A percentile compares a stretch with the other conserved stretches of the same genome.
These are phyloP conservation scores for Oreocharis arfaki DNA, from an alignment of 2,113 vertebrate genomes.

Conservation along the genomic window DNA sequence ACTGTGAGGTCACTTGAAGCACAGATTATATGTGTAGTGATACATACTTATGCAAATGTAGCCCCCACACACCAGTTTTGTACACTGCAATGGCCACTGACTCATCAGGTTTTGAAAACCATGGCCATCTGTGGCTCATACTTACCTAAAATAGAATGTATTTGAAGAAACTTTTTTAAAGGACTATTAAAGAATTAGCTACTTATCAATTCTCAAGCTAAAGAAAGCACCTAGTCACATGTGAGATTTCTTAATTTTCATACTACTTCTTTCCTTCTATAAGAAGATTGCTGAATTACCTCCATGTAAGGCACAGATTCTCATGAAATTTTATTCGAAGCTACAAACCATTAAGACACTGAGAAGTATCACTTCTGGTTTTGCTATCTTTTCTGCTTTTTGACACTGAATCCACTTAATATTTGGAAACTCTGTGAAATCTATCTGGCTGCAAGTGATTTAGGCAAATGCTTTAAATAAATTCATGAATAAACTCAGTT, in stretches of 20 bases:
- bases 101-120: not conserved
- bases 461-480: not conserved
- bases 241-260: not conserved
- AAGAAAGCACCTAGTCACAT: not conserved
- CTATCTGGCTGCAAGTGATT: not conserved
- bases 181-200: not conserved
- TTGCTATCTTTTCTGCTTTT: not conserved
- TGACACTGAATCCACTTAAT: not conserved
- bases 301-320: not conserved
- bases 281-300: not conserved
- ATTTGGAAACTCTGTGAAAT: not conserved
- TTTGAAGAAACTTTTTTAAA: not conserved
- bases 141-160: not conserved
- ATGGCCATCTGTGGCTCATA: not conserved
- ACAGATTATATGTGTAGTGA: not conserved
- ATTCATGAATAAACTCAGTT: not conserved
- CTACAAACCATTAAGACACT: not conserved
- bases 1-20: not conserved
- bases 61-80: not conserved
- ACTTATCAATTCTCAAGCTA: not conserved
- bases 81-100: not conserved
- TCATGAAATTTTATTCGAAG: not conserved
- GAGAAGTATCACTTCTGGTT: not conserved
- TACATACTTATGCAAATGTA: not conserved
- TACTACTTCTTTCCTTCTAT: not conserved